Base-by-base conservation (phyloP, 2,797 vertebrate genomes). In the Phyllotis vaccarum region DNA sequence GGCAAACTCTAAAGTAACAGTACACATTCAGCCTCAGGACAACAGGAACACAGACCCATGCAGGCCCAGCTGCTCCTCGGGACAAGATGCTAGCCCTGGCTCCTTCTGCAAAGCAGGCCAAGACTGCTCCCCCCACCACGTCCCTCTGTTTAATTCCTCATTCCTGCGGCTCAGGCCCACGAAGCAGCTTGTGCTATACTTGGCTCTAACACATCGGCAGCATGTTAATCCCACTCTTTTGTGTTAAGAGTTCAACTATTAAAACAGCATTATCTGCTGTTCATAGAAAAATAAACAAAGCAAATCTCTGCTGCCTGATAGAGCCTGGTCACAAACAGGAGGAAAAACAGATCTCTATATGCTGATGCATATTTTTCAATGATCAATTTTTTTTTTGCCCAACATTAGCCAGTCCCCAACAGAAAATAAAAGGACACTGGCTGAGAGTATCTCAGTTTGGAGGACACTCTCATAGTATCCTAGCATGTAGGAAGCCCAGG, bases 1-100 rank as follows among this genome's bases (percentile, higher is more conserved):
- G 16, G 37, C 43, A 49, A 80, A 68, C 46, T 10, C 68, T 29
- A 46, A 64, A 43, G 62, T 9, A 79, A 46, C 9, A 10, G 31
- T 46, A 49, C 3, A 31, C 17, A 17, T 8, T 21, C 27, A 49
- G 27, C 0, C 9, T 3, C 27, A 10, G 14, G 7, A 0, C 6
- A 40, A 56, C 78, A 46, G 8, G 52, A 74, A 19, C 19, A 11
- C 27, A 11, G 46, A 3, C 0, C 7, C 29, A 3, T 1, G 17
- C 0, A 0, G 58, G 5, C 10, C 66, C 2, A 60, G 54, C 0
- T 6, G 9, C 46, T 54, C 24, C 22, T n/a, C 13, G 4, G 2
- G 29, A 49, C 40, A 83, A 83, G 81, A 40, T 37, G 10, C 13
- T 31, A 2, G 27, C 40, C 16, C 37, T 19, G 8, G 58, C 40